phyloP scores from a whole-genome alignment of 2,113 vertebrate genomes.

The Myanophis thanlyinensis region DNA sequence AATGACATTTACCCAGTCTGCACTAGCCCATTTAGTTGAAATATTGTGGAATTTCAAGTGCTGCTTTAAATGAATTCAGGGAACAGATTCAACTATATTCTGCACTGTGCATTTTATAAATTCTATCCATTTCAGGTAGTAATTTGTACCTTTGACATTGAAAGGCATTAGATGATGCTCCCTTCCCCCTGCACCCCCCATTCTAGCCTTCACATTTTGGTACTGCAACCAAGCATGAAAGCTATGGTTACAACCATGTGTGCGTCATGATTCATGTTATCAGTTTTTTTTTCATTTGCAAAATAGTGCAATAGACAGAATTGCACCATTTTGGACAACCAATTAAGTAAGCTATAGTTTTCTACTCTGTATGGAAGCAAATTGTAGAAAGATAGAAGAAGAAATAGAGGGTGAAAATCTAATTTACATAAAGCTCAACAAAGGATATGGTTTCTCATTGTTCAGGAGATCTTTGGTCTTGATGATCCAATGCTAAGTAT shows the following conservation, averaged over 20 bases:
- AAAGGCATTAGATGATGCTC: background rate
- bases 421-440: background rate
- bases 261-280: background rate
- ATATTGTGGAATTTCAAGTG: background rate
- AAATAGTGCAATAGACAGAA: background rate
- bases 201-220: background rate
- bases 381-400: background rate
- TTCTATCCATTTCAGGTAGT: background rate
- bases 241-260: background rate
- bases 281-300: background rate
- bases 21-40: background rate
- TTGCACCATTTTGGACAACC: background rate
- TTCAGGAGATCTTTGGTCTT: background rate
- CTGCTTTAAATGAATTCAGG: background rate
- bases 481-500: background rate
- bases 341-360: background rate
- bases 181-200: fast-evolving
- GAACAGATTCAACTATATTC: background rate
- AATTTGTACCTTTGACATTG: background rate
- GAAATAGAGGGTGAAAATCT: background rate
- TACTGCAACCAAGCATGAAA: background rate
- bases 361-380: background rate
- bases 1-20: background rate
- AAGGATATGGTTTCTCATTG: background rate
- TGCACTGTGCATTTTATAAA: background rate